Percentiles rank a stretch among this genome's conserved stretches.
These are phyloP conservation scores for Eptesicus fuscus DNA, from an alignment of 2,113 vertebrate species.

Conservation along the genomic window DNA sequence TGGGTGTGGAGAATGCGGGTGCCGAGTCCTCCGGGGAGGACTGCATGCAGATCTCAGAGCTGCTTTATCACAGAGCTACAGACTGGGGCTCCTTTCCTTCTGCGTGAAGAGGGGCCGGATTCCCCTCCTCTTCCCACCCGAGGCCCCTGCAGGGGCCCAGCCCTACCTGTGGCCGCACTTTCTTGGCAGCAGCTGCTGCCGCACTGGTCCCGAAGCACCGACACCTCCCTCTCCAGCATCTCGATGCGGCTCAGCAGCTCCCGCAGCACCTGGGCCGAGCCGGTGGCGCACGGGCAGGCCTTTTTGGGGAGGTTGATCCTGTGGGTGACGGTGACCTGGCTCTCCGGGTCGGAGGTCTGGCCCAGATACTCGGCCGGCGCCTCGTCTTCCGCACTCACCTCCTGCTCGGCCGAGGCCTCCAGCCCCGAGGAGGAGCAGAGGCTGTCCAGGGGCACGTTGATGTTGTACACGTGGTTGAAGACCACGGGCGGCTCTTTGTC, in stretches of 20 bases:
- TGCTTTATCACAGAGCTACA: background rate
- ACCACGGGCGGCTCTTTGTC: slow-evolving; percentile 88
- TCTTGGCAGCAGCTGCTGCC: slow-evolving; percentile 92
- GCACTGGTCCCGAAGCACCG: slow-evolving; percentile 92
- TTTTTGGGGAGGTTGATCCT: slow-evolving; percentile 96
- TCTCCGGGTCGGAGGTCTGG: slow-evolving; percentile 92
- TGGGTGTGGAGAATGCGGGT: background rate
- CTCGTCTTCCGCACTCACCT: slow-evolving; percentile 82
- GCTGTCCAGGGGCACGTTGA: slow-evolving; percentile 92
- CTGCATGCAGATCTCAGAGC: slow-evolving; percentile 20
- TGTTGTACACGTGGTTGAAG: slow-evolving; percentile 98
- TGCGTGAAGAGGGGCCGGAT: background rate
- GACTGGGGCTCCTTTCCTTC: background rate
- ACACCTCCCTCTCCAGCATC: slow-evolving; percentile 96
- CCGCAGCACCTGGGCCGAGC: slow-evolving; percentile 85
- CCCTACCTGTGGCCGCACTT: slow-evolving; percentile 90
- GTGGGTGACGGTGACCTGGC: slow-evolving; percentile 96
- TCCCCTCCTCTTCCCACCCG: slow-evolving; percentile 52
- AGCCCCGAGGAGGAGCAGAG: slow-evolving; percentile 91
- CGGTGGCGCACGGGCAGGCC: slow-evolving; percentile 88
- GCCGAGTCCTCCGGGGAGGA: background rate
- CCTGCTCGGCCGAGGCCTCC: slow-evolving; percentile 81
- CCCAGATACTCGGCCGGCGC: slow-evolving; percentile 86
- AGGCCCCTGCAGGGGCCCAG: slow-evolving; percentile 40
- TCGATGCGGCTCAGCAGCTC: slow-evolving; percentile 94